A percentile compares a stretch with the other conserved stretches of the same genome.
These are phyloP conservation scores for Sepioteuthis lessoniana DNA, from an alignment of 2,888 invertebrate species.

Conservation along the genomic window DNA sequence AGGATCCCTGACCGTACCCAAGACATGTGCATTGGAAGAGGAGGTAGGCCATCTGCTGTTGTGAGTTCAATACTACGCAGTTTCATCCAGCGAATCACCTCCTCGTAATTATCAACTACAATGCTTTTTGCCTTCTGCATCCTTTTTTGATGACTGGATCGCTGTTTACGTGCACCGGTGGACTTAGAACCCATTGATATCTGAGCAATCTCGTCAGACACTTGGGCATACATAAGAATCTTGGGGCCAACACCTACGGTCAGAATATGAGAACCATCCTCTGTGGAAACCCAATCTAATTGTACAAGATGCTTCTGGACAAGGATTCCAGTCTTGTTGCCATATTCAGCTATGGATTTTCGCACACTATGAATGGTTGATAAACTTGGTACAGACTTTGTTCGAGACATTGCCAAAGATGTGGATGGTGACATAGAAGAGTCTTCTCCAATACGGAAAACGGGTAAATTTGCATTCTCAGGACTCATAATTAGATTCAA, in stretches of 20 bases:
- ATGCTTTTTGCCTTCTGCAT: constrained; percentile 92
- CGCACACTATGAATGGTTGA: constrained; percentile 68
- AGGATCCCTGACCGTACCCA: constrained; percentile 99
- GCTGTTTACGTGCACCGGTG: constrained; percentile 51
- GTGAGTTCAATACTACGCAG: constrained; percentile 90
- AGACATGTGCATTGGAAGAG: constrained; percentile 97
- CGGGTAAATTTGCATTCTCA: constrained; percentile 49
- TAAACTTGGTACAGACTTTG: constrained; percentile 70
- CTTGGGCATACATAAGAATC: constrained; percentile 88
- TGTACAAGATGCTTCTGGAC: constrained; percentile 82
- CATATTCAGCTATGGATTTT: constrained; percentile 51
- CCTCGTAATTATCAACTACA: constrained; percentile 89
- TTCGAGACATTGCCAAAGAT: constrained; percentile 60
- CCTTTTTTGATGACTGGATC: constrained; percentile 74
- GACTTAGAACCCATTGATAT: constrained; percentile 78
- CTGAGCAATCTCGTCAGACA: constrained; percentile 94
- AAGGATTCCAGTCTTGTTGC: constrained; percentile 64
- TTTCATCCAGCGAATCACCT: constrained; percentile 97
- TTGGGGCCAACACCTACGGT: constrained; percentile 89
- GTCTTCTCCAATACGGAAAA: constrained; percentile 51
- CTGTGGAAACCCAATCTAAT: constrained; percentile 98
- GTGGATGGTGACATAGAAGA: constrained; percentile 58
- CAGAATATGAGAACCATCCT: constrained; percentile 97
- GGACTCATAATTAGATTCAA: constrained; percentile 60
- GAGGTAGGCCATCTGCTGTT: constrained; percentile 95